These are phyloP conservation scores for Maconellicoccus hirsutus DNA, from an alignment of 1,140 invertebrate species.

Conservation along the genomic window DNA sequence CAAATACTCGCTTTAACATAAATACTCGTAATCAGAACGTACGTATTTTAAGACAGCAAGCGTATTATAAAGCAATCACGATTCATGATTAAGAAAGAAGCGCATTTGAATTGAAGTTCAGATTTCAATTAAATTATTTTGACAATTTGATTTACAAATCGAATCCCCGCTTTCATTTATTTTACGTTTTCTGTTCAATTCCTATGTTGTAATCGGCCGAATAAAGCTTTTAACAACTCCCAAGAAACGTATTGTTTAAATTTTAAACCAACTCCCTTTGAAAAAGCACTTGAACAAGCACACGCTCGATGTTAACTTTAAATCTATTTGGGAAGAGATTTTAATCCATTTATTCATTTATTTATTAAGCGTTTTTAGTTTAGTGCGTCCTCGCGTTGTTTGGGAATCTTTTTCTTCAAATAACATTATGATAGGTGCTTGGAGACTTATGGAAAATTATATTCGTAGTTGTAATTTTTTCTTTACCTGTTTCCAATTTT, in stretches of 20 bases:
- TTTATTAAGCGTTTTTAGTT: neutral
- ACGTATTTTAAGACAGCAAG: too few relatives aligned
- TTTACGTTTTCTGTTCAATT: neutral
- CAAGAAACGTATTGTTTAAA: constrained; percentile 18
- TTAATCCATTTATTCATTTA: constrained; percentile 11
- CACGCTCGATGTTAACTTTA: neutral
- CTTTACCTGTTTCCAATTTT: too few relatives aligned
- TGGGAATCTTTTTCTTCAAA: too few relatives aligned
- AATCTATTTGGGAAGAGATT: neutral
- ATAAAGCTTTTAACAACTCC: constrained; percentile 13
- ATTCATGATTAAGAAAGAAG: neutral
- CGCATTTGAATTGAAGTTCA: neutral
- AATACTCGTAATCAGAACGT: too few relatives aligned
- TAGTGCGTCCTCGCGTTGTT: too few relatives aligned
- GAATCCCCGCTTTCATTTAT: neutral
- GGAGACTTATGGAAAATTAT: too few relatives aligned
- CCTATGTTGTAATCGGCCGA: neutral
- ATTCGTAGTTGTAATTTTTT: too few relatives aligned
- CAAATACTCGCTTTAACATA: too few relatives aligned
- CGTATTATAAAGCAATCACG: neutral
- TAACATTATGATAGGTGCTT: too few relatives aligned
- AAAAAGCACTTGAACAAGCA: neutral
- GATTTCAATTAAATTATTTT: neutral
- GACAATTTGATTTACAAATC: constrained; percentile 5
- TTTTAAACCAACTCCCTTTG: constrained; percentile 6